phyloP scores from a whole-genome alignment of 2,797 vertebrate genomes.

The Acanthornis magna region DNA sequence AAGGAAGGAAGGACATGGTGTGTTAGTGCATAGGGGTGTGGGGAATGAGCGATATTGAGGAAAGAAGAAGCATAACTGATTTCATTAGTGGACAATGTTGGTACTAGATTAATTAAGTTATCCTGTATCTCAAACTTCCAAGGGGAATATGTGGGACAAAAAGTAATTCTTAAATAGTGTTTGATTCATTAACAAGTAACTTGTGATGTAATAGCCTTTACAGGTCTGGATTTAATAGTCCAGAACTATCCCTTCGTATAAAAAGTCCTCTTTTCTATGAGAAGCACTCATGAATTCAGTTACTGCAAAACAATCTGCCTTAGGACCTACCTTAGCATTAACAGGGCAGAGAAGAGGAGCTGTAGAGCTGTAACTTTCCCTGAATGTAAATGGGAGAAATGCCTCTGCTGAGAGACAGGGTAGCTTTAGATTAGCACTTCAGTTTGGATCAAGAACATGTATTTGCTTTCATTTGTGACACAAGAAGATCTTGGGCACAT shows the following conservation, averaged over 20 bases:
- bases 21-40: not conserved
- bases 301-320: not conserved
- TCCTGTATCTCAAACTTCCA: not conserved
- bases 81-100: not conserved
- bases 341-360: not conserved
- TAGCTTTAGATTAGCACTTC: not conserved
- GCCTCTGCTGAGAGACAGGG: not conserved
- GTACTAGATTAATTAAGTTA: not conserved
- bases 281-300: not conserved
- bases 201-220: not conserved
- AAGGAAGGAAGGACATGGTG: not conserved
- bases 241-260: not conserved
- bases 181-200: not conserved
- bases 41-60: not conserved
- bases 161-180: not conserved
- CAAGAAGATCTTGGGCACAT: not conserved
- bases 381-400: not conserved
- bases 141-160: not conserved
- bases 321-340: not conserved
- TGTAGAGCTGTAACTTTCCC: not conserved
- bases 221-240: not conserved
- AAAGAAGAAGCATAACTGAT: not conserved
- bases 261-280: not conserved
- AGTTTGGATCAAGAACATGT: accelerated
- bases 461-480: not conserved